Conservation (phyloP, 2,888 invertebrate genomes). For the Tipula unca region DNA sequence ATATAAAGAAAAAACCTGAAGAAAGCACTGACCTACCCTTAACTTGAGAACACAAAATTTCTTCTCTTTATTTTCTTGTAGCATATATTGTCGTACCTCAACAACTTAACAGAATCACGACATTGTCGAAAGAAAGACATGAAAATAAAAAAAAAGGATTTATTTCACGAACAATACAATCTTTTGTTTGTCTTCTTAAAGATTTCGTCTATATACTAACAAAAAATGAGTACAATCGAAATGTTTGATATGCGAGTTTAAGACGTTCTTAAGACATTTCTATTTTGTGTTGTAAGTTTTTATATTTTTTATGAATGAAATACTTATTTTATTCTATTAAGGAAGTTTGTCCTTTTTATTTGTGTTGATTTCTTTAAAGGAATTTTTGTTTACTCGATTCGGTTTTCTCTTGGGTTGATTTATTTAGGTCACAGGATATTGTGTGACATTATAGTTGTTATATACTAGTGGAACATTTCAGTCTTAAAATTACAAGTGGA, state of each 20-base stretch:
- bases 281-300: not conserved
- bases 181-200: not conserved
- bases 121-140: not conserved
- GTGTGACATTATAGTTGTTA: not conserved
- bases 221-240: not conserved
- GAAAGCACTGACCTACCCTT: not conserved
- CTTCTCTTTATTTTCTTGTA: not conserved
- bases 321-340: not conserved
- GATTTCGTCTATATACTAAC: not conserved
- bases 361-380: not conserved
- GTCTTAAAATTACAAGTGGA: not conserved
- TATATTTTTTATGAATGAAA: not conserved
- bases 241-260: not conserved
- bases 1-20: not conserved
- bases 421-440: not conserved
- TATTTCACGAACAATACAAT: not conserved
- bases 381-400: not conserved
- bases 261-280: not conserved
- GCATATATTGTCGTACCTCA: not conserved
- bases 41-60: not conserved
- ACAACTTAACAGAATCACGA: not conserved
- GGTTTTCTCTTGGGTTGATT: not conserved
- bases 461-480: not conserved
- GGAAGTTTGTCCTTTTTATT: slow-evolving; percentile 14
- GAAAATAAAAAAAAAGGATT: not conserved